Evolutionary conservation across 1,140 invertebrate species (phyloP).

Genomic region (Rhopalosiphum maidis): DNA sequence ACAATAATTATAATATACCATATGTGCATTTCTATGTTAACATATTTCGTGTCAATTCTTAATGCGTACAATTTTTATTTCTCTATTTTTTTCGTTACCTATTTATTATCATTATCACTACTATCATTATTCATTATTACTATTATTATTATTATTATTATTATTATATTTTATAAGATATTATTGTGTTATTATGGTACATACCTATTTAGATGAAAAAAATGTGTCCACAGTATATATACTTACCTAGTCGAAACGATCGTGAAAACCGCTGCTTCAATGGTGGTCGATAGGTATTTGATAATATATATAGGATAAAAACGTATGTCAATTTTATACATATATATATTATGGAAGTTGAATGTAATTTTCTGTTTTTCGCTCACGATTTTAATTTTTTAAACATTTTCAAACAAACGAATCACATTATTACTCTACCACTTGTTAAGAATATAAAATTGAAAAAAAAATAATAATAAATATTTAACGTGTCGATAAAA

Average conservation of each 20-base stretch:
- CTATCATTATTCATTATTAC: not conserved
- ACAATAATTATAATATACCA: not conserved
- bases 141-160: not conserved
- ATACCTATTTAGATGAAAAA: conserved; percentile 9
- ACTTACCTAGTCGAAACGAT: not conserved
- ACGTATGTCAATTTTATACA: conserved; percentile 47
- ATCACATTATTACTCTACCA: conserved; percentile 50
- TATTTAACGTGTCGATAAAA: conserved; percentile 22
- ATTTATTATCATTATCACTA: conserved; percentile 14
- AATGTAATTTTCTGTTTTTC: conserved; percentile 51
- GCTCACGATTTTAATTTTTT: conserved; percentile 50
- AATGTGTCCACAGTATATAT: not conserved
- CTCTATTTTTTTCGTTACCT: conserved; percentile 31
- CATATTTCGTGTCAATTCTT: conserved; percentile 51
- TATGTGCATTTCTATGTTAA: conserved; percentile 17
- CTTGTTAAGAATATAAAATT: conserved; percentile 39
- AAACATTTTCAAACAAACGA: not conserved
- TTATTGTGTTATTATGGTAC: conserved; percentile 26
- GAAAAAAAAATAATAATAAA: conserved; percentile 16
- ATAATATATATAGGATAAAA: not conserved
- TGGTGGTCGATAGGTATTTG: not conserved
- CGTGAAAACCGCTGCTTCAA: not conserved
- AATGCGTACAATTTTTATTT: conserved; percentile 46
- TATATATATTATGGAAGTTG: conserved; percentile 23
- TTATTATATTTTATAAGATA: conserved; percentile 33